Evolutionary conservation across 2,113 vertebrate species (phyloP).

Genomic region (Nannospalax galili): DNA sequence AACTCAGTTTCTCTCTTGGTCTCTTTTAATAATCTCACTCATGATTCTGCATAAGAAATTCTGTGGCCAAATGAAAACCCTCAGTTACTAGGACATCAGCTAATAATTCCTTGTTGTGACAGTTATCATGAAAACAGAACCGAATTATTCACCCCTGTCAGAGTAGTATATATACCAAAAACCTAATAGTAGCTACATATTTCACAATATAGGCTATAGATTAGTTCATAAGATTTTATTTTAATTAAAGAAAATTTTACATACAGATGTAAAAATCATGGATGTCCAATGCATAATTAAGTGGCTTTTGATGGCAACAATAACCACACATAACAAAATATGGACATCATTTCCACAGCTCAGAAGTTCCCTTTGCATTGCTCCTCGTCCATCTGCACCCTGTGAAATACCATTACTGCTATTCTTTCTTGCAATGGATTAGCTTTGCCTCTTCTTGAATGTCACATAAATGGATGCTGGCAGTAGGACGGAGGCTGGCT

Average conservation of each 20-base stretch:
- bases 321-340: neutral
- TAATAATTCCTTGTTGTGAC: neutral
- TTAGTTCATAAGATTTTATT: neutral
- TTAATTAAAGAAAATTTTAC: neutral
- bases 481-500: neutral
- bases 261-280: neutral
- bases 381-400: neutral
- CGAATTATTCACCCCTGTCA: neutral
- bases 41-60: neutral
- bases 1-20: neutral
- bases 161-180: neutral
- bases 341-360: neutral
- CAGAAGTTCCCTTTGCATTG: neutral
- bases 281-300: neutral
- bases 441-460: neutral
- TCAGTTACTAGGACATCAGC: neutral
- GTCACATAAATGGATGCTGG: neutral
- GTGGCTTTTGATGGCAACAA: neutral
- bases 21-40: neutral
- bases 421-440: neutral
- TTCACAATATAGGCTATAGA: neutral
- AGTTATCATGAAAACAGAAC: neutral
- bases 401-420: rapidly evolving
- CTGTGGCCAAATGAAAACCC: neutral
- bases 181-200: neutral